Percentiles rank a stretch among this genome's conserved stretches.
Evolutionary conservation across 2,797 vertebrate species (phyloP).

Genomic region (Coregonus ussuriensis): DNA sequence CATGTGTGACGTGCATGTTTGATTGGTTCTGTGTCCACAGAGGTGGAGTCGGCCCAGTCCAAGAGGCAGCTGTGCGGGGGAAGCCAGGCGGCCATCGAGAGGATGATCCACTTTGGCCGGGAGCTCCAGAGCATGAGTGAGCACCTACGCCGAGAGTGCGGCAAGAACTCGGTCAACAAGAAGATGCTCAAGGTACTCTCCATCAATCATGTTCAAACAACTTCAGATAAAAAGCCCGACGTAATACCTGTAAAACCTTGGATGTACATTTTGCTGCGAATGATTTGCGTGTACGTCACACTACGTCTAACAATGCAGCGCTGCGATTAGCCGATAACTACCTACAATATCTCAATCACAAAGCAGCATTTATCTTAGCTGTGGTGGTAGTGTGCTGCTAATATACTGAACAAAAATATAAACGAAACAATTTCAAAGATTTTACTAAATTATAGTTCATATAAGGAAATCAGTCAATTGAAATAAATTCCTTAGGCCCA

Average conservation of each 20-base stretch:
- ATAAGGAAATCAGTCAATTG: too few relatives aligned
- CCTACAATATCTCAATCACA: neutral
- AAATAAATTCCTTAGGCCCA: too few relatives aligned
- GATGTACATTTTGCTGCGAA: neutral
- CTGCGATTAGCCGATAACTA: neutral
- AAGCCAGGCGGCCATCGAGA: conserved; percentile 95
- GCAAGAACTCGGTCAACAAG: conserved; percentile 96
- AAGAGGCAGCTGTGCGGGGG: conserved; percentile 97
- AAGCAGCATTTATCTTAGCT: neutral
- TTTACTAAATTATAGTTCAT: too few relatives aligned
- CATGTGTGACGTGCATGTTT: neutral
- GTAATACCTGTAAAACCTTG: neutral
- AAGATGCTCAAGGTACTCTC: conserved; percentile 93
- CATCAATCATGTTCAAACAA: neutral
- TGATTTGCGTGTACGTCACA: neutral
- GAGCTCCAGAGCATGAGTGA: conserved; percentile 98
- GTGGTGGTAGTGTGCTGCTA: too few relatives aligned
- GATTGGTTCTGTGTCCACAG: conserved; percentile 64
- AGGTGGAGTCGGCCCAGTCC: conserved; percentile 91
- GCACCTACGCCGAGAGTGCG: conserved; percentile 92
- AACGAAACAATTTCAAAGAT: too few relatives aligned
- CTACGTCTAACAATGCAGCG: neutral
- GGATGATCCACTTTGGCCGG: conserved; percentile 98
- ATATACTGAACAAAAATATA: too few relatives aligned
- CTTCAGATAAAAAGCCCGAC: neutral